Percentiles rank a stretch among this genome's conserved stretches.
phyloP scores from a whole-genome alignment of 2,888 invertebrate genomes.

The Amiota communis region DNA sequence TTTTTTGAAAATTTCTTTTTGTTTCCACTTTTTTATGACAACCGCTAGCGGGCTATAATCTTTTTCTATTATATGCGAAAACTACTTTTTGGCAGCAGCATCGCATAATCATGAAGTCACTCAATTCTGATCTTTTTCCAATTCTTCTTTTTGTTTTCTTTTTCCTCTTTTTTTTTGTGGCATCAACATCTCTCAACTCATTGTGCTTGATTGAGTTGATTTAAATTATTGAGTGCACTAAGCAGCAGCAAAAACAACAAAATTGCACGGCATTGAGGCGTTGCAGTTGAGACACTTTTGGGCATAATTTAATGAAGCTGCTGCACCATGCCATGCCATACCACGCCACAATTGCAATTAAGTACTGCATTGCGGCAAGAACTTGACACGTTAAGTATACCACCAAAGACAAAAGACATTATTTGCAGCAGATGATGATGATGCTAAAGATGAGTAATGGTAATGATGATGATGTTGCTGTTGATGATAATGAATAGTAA shows the following conservation, averaged over 20 bases:
- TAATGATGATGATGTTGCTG: too few species aligned
- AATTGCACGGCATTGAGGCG: constrained; percentile 7
- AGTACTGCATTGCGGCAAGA: constrained; percentile 8
- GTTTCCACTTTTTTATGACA: not conserved
- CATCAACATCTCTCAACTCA: not conserved
- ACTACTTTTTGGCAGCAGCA: constrained; percentile 29
- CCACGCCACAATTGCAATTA: constrained; percentile 2
- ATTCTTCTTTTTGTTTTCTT: too few species aligned
- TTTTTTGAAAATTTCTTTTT: not conserved
- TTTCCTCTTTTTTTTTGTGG: too few species aligned
- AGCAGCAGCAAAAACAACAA: too few species aligned
- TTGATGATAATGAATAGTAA: too few species aligned
- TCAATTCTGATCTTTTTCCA: not conserved
- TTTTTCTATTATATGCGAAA: constrained; percentile 30
- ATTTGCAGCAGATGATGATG: not conserved
- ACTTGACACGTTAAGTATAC: not conserved
- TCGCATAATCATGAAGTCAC: constrained; percentile 22
- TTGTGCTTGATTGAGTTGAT: constrained; percentile 1
- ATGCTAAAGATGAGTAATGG: too few species aligned
- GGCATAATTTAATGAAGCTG: constrained; percentile 26
- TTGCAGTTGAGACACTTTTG: constrained; percentile 27
- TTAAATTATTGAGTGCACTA: constrained; percentile 11
- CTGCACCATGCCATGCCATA: too few species aligned
- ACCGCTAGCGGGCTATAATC: constrained; percentile 27
- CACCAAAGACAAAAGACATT: not conserved